Percentiles rank a stretch among this genome's conserved stretches.
Conservation (phyloP, 2,888 invertebrate genomes). For the Papilio protenor region DNA sequence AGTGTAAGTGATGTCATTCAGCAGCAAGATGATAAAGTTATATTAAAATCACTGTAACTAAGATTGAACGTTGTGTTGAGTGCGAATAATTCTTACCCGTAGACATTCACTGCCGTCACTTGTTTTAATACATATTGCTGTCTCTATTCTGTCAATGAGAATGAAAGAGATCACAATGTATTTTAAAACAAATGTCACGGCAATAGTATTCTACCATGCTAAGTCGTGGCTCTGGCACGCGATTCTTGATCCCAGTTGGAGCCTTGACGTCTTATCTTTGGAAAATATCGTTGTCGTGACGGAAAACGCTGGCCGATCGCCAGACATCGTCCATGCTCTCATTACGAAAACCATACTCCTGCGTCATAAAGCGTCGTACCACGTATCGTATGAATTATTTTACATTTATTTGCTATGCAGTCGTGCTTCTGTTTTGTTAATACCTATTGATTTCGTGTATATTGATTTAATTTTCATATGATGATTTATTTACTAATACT, state of each 20-base stretch:
- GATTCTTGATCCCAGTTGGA: slow-evolving; percentile 55
- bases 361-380: slow-evolving; percentile 30
- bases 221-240: slow-evolving; percentile 54
- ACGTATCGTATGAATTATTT: slow-evolving; percentile 34
- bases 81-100: slow-evolving; percentile 59
- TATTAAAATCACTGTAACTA: slow-evolving; percentile 17
- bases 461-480: not conserved
- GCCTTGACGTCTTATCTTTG: slow-evolving; percentile 67
- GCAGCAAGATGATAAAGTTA: slow-evolving; percentile 42
- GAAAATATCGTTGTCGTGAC: slow-evolving; percentile 71
- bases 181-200: not conserved
- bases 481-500: not conserved
- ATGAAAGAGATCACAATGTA: not conserved
- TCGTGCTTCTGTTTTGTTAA: slow-evolving; percentile 1
- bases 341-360: slow-evolving; percentile 41
- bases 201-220: not conserved
- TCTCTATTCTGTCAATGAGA: not conserved
- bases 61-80: slow-evolving; percentile 53
- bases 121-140: not conserved
- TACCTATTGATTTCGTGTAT: not conserved
- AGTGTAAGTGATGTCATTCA: slow-evolving; percentile 9
- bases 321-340: slow-evolving; percentile 56
- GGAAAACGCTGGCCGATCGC: slow-evolving; percentile 71
- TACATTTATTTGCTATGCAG: slow-evolving; percentile 21
- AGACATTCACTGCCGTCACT: slow-evolving; percentile 28